Conservation (phyloP, 2,113 vertebrate genomes). For the Malaclemys terrapin region DNA sequence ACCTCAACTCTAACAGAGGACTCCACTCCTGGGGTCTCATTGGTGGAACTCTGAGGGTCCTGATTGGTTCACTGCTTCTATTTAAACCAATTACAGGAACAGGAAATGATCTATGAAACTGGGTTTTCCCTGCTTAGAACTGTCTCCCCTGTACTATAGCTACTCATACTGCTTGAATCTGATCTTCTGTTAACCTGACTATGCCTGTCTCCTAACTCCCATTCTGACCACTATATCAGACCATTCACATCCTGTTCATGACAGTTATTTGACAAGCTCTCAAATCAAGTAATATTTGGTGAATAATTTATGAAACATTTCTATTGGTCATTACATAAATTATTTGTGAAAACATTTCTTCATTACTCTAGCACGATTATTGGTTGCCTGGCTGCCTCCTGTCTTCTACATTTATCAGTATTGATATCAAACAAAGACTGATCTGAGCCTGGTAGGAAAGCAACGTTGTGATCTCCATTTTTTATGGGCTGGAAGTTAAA, state of each 20-base stretch:
- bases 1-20: not conserved
- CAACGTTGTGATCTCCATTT: not conserved
- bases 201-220: not conserved
- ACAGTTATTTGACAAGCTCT: conserved; percentile 4
- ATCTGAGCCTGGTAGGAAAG: not conserved
- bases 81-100: not conserved
- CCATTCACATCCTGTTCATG: not conserved
- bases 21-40: not conserved
- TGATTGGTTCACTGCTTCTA: not conserved
- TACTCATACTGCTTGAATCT: not conserved
- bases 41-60: not conserved
- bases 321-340: not conserved
- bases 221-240: not conserved
- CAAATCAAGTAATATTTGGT: not conserved
- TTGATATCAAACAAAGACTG: not conserved
- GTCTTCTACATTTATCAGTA: not conserved
- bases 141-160: not conserved
- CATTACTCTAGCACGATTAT: not conserved
- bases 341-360: not conserved
- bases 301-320: not conserved
- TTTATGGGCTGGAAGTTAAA: not conserved
- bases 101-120: not conserved
- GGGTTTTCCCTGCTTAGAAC: not conserved
- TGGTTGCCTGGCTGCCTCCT: not conserved
- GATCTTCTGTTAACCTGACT: not conserved